Percentiles rank a stretch among this genome's conserved stretches.
Evolutionary conservation across 1,140 invertebrate genomes (phyloP).

Genomic region (Cyrtorhinus lividipennis): DNA sequence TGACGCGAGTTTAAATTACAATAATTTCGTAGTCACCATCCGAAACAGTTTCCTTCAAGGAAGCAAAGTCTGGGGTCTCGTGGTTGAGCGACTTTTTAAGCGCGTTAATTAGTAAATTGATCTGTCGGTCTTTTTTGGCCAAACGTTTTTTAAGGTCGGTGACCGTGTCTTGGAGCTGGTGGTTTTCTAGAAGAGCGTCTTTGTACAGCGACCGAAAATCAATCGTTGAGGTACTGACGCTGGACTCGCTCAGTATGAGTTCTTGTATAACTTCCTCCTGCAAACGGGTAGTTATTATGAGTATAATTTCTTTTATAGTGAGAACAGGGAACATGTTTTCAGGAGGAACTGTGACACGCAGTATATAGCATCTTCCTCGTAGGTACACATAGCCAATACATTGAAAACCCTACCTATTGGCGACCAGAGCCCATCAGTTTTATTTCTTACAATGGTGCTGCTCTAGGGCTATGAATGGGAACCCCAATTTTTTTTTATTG

Average conservation of each 20-base stretch:
- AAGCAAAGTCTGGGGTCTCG: not conserved
- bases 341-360: too few relatives aligned
- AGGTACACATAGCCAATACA: too few relatives aligned
- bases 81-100: not conserved
- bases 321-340: too few relatives aligned
- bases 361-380: too few relatives aligned
- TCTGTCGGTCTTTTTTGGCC: not conserved
- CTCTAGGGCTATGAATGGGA: too few relatives aligned
- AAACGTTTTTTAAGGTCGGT: not conserved
- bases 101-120: not conserved
- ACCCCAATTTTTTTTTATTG: too few relatives aligned
- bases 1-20: not conserved
- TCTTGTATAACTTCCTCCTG: not conserved
- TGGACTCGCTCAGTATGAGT: not conserved
- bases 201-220: not conserved
- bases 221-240: not conserved
- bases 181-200: not conserved
- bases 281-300: too few relatives aligned
- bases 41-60: not conserved
- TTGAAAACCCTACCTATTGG: too few relatives aligned
- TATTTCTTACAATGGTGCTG: too few relatives aligned
- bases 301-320: too few relatives aligned
- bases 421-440: too few relatives aligned
- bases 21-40: not conserved
- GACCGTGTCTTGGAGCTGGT: not conserved